Conservation (phyloP, 2,888 invertebrate genomes). For the Eupithecia dodoneata region DNA sequence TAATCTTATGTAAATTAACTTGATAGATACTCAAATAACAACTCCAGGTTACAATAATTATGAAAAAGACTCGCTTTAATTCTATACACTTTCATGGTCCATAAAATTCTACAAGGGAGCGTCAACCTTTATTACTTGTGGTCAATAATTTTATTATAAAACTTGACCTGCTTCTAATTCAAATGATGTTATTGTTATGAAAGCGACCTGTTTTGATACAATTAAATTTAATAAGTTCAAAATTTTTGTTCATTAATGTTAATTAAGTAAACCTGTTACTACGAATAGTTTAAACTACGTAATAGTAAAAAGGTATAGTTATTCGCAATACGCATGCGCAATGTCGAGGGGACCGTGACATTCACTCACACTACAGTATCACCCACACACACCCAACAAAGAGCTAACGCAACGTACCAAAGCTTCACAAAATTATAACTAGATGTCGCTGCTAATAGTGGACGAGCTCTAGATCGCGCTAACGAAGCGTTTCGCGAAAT, state of each 20-base stretch:
- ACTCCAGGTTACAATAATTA: background rate
- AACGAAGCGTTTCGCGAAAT: slow-evolving; percentile 45
- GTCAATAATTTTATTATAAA: slow-evolving; percentile 18
- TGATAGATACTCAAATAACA: background rate
- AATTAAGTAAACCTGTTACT: background rate
- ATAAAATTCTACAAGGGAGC: slow-evolving; percentile 28
- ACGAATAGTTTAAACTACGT: no score
- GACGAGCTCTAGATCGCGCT: slow-evolving; percentile 48
- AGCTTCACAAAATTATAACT: slow-evolving; percentile 23
- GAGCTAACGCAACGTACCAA: background rate
- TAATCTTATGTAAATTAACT: background rate
- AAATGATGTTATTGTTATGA: slow-evolving; percentile 1
- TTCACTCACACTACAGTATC: background rate
- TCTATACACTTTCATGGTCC: slow-evolving; percentile 33
- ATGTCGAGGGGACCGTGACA: background rate
- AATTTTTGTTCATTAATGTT: background rate
- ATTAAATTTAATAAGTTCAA: background rate
- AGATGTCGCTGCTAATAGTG: slow-evolving; percentile 58
- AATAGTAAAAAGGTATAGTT: background rate
- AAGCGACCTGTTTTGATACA: slow-evolving; percentile 11
- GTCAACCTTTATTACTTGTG: slow-evolving; percentile 21
- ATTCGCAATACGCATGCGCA: background rate
- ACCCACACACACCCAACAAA: background rate
- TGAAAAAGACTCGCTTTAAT: slow-evolving; percentile 5
- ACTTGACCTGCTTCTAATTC: slow-evolving; percentile 8